These are phyloP conservation scores for Chrysemys picta DNA, from an alignment of 2,113 vertebrate species.

Conservation along the genomic window DNA sequence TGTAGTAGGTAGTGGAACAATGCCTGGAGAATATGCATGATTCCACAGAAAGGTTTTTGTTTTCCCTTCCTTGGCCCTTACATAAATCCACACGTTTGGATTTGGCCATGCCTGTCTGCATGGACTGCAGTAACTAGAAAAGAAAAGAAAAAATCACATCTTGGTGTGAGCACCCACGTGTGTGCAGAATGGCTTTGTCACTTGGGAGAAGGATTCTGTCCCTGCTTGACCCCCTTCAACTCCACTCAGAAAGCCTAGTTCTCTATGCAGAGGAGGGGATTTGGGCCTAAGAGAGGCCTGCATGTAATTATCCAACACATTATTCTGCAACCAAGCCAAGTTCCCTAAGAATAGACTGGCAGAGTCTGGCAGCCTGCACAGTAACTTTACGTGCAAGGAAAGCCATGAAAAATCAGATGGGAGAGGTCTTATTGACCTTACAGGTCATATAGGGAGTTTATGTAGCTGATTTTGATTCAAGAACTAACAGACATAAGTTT, in stretches of 20 bases:
- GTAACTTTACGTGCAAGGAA: neutral
- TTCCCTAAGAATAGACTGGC: neutral
- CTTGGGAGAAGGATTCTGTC: neutral
- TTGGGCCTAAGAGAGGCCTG: neutral
- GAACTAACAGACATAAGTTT: neutral
- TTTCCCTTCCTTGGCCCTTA: neutral
- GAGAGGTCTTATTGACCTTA: neutral
- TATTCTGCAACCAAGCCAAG: neutral
- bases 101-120: neutral
- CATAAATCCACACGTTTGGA: neutral
- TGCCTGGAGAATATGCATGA: neutral
- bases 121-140: neutral
- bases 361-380: neutral
- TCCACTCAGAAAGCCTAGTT: neutral
- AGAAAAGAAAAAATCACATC: conserved; percentile 2
- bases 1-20: neutral
- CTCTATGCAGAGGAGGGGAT: neutral
- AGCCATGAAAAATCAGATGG: neutral
- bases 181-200: neutral
- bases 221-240: neutral
- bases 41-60: neutral
- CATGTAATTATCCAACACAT: neutral
- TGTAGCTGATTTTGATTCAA: neutral
- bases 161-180: neutral
- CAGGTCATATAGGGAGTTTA: neutral